Evolutionary conservation across 2,888 invertebrate genomes (phyloP).

Genomic region (Heliconius sara): DNA sequence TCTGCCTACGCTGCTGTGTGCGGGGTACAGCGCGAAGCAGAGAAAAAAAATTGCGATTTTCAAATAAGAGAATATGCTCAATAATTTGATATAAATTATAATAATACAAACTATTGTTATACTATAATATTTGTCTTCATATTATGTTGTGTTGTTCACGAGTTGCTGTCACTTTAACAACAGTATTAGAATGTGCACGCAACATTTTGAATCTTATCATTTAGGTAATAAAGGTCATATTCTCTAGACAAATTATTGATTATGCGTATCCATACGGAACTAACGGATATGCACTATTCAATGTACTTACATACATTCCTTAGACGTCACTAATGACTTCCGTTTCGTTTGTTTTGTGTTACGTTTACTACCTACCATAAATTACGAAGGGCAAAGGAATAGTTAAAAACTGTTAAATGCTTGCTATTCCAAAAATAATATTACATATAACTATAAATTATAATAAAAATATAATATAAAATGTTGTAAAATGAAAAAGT

Average conservation of each 20-base stretch:
- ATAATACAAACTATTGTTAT: neutral
- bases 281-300: constrained; percentile 70
- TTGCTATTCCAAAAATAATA: neutral
- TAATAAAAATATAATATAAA: no score
- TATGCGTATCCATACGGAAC: constrained; percentile 65
- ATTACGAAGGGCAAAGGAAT: constrained; percentile 27
- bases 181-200: neutral
- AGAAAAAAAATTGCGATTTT: neutral
- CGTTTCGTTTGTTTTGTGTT: constrained; percentile 67
- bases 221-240: constrained; percentile 47
- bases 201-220: constrained; percentile 44
- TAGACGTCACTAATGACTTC: constrained; percentile 71
- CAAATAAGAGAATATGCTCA: neutral
- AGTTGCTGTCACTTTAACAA: constrained; percentile 30
- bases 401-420: neutral
- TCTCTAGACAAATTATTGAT: constrained; percentile 32
- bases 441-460: neutral
- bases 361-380: constrained; percentile 64
- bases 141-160: constrained; percentile 1
- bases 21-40: no score
- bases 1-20: no score
- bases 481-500: no score
- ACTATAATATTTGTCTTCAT: constrained; percentile 1
- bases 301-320: constrained; percentile 59
- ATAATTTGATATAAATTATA: neutral